Percentiles rank a stretch among this genome's conserved stretches.
phyloP scores from a whole-genome alignment of 2,888 invertebrate genomes.

The Amiota communis region DNA sequence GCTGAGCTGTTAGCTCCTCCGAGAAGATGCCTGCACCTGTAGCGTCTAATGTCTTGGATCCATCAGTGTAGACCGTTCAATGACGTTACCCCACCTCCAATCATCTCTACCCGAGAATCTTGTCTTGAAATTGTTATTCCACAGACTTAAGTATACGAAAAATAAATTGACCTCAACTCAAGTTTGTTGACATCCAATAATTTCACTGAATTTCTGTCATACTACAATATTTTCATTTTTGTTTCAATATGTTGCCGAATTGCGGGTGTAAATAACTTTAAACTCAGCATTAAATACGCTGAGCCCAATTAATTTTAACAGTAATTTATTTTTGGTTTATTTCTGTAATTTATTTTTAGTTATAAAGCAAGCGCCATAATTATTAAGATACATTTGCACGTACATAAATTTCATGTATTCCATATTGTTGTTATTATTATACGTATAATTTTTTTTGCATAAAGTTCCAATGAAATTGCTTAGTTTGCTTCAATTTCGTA shows the following conservation, averaged over 20 bases:
- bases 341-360: too few relatives aligned
- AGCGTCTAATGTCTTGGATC: too few relatives aligned
- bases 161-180: too few relatives aligned
- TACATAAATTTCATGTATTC: constrained; percentile 14
- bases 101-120: too few relatives aligned
- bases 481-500: constrained; percentile 39
- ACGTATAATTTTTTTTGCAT: not conserved
- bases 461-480: constrained; percentile 49
- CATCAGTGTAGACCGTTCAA: too few relatives aligned
- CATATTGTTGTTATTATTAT: not conserved
- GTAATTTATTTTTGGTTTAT: not conserved
- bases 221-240: not conserved
- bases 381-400: constrained; percentile 13
- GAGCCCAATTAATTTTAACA: constrained; percentile 36
- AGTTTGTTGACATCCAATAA: too few relatives aligned
- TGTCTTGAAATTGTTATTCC: too few relatives aligned
- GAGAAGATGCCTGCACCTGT: too few relatives aligned
- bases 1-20: too few relatives aligned
- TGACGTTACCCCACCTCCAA: too few relatives aligned
- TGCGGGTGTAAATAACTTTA: not conserved
- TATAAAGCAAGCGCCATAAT: constrained; percentile 14
- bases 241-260: not conserved
- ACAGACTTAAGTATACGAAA: too few relatives aligned
- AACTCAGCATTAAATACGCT: constrained; percentile 26
- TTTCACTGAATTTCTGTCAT: too few relatives aligned